A percentile compares a stretch with the other conserved stretches of the same genome.
These are phyloP conservation scores for Apaloderma vittatum DNA, from an alignment of 2,113 vertebrate species.

Conservation along the genomic window DNA sequence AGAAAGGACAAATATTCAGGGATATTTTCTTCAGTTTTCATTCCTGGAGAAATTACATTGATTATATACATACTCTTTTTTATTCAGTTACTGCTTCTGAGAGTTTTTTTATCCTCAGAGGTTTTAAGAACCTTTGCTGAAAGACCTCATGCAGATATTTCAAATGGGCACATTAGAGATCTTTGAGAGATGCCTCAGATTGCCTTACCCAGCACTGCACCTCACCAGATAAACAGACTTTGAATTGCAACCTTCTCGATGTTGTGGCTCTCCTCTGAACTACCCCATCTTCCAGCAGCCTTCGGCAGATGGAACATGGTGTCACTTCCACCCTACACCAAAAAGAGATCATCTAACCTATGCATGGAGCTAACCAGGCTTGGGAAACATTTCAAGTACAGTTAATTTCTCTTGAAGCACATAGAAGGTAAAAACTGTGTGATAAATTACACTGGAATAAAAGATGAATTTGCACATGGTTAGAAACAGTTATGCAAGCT, in stretches of 20 bases:
- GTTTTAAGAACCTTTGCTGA: neutral
- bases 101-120: neutral
- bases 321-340: neutral
- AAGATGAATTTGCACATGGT: neutral
- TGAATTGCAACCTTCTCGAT: rapidly evolving
- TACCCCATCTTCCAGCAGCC: neutral
- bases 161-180: neutral
- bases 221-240: neutral
- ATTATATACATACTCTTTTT: neutral
- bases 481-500: neutral
- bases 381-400: neutral
- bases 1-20: neutral
- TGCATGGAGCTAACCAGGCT: neutral
- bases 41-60: neutral
- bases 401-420: neutral
- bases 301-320: neutral
- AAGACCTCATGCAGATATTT: neutral
- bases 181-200: neutral
- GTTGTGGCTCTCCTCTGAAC: neutral
- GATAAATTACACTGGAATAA: neutral
- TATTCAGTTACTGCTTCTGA: neutral
- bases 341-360: neutral
- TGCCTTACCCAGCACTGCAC: neutral
- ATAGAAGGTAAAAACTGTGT: neutral
- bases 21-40: neutral